Base-by-base conservation (phyloP, 2,888 invertebrate species). In the Agrenia bidenticulata region DNA sequence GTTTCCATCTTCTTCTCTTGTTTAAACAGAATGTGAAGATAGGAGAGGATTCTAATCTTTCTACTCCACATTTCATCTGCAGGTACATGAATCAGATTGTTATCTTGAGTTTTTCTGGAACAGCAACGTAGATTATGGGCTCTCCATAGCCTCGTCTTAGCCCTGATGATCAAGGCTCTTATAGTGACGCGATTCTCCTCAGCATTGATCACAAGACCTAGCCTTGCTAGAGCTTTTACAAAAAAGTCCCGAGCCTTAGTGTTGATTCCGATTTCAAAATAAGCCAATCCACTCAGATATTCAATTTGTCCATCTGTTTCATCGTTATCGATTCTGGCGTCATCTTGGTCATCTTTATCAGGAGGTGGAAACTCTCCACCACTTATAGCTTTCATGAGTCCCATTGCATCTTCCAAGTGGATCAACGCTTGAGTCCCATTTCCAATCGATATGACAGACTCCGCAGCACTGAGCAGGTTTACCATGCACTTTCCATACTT, bases 401-500 rank as follows among this genome's bases (percentile, higher is more conserved):
- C 66, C 1, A 51, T 27, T 1, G 73, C 72, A 53, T 76, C 76
- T 49, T 72, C 71, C 49, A 76, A 62, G 32, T 70, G 73, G n/a
- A 65, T 54, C 11, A 74, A n/a, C 0, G 74, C 74, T 62, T 73
- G 73, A 37, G 51, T 65, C 9, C 67, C 70, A 56, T 73, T 70
- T 45, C 76, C 74, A 17, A 73, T 61, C 0, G 68, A 60, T 5
- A 74, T 67, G 17, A 67, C 62, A 2, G 72, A 51, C 19, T 76
- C 76, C 0, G 73, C 74, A 13, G 73, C 70, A 9, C 71, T 70
- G 57, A 74, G 21, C 11, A 73, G 58, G 45, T 74, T 70, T 26
- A 64, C 58, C 13, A 74, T 41, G 51, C 74, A 74, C 58, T 73
- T 67, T 9, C 72, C 73, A 63, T 66, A 73, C 51, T 75, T 75